phyloP scores from a whole-genome alignment of 2,888 invertebrate species.

The Heliconius hortense region DNA sequence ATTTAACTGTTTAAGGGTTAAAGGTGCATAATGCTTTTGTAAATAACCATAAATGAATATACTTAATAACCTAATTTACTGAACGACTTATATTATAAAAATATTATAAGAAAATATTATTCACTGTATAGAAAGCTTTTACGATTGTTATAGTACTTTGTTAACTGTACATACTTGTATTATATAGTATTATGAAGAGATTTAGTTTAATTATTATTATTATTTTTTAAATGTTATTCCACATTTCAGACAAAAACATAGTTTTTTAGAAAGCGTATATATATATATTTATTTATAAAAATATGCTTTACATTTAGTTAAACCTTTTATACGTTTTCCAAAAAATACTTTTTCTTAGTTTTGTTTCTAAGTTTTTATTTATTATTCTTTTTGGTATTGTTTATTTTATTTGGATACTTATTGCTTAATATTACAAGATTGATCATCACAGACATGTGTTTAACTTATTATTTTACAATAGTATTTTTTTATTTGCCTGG shows the following conservation, averaged over 20 bases:
- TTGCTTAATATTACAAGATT: no score
- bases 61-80: background rate
- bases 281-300: no score
- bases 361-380: no score
- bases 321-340: no score
- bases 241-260: no score
- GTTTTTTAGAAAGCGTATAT: no score
- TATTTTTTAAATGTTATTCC: background rate
- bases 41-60: constrained; percentile 22
- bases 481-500: background rate
- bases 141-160: constrained; percentile 37
- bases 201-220: background rate
- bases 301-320: no score
- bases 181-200: background rate
- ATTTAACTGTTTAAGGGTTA: constrained; percentile 10
- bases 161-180: constrained; percentile 39
- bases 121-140: constrained; percentile 36
- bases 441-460: no score
- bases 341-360: no score
- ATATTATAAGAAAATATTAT: constrained; percentile 1
- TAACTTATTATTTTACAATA: no score
- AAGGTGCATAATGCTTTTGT: constrained; percentile 32
- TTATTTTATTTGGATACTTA: no score
- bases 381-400: no score
- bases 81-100: background rate